Conservation (phyloP, 2,797 vertebrate species). For the Notolabrus celidotus region DNA sequence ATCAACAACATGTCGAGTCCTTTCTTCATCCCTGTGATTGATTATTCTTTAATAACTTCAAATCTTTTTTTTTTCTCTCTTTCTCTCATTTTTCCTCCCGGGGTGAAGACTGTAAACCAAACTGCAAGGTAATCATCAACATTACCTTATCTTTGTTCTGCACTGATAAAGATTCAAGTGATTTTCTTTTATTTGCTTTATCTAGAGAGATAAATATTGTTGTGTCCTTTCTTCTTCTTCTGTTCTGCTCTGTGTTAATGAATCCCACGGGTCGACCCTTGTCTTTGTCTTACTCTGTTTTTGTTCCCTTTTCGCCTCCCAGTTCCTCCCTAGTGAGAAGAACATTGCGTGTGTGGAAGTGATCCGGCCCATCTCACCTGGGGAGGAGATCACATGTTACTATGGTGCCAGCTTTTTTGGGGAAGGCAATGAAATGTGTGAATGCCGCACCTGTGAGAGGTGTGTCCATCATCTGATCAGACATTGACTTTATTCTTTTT, state of each 20-base stretch:
- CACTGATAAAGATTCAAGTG: not conserved
- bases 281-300: conserved; percentile 55
- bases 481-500: not conserved
- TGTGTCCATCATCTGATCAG: conserved; percentile 64
- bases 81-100: conserved; percentile 20
- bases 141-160: not conserved
- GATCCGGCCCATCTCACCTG: conserved; percentile 92
- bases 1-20: conserved; percentile 2
- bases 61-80: conserved; percentile 22
- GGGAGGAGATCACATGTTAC: conserved; percentile 96
- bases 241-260: conserved; percentile 20
- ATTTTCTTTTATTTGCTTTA: not conserved
- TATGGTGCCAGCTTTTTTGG: conserved; percentile 96
- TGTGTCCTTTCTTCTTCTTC: not conserved
- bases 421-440: conserved; percentile 95
- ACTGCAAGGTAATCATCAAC: conserved; percentile 90
- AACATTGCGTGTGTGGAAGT: conserved; percentile 93
- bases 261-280: conserved; percentile 50
- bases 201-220: not conserved
- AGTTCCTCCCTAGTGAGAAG: conserved; percentile 94
- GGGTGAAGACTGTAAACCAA: conserved; percentile 92
- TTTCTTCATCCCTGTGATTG: conserved; percentile 12
- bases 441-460: conserved; percentile 96
- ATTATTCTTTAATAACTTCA: conserved; percentile 28
- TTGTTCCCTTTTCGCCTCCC: conserved; percentile 35